Evolutionary conservation across 2,888 invertebrate genomes (phyloP), one percentile per base, ranked within the genome.

Genomic region (Drosophila cognata): DNA sequence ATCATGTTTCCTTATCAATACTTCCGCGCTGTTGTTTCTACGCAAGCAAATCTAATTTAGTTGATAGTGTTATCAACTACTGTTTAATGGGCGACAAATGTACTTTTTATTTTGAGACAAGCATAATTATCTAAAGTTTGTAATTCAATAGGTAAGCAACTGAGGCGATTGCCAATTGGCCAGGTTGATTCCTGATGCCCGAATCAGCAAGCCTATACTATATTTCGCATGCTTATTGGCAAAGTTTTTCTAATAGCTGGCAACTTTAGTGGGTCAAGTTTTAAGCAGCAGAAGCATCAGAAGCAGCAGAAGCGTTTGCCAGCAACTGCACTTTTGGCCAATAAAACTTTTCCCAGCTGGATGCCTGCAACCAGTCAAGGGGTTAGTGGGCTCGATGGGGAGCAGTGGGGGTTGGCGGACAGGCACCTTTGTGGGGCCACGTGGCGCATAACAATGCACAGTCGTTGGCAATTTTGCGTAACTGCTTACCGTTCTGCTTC

Each of bases 381-480:
- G 29, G 25, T 4, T 16, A 29, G 18, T 25, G 21, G 48, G 35
- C n/a, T 28, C 31, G 16, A 46, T 5, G 11, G 11, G 18, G 21
- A 28, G 61, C 10, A 11, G 33, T 33, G 6, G 18, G n/a, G 21
- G 21, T 16, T 21, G n/a, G 25, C 21, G 25, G 31, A 18, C 33
- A 11, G 41, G 10, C 46, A 53, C 81, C 82, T 89, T 89, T 88
- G 85, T 84, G 43, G 52, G 57, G 72, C 71, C 85, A 87, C 79
- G 89, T 87, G 89, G 88, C 89, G 83, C 86, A 77, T 82, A 89
- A 89, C 84, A 85, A 89, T 75, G 82, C 85, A 70, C 77, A 87
- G 79, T 84, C 80, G 88, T 79, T 88, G 85, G 88, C 88, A 89
- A 84, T 84, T 87, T 88, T 82, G 84, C 89, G 89, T 89, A 89